Evolutionary conservation across 2,888 invertebrate genomes (phyloP), one percentile per base, ranked within the genome.

Genomic region (Leptarthrus brevirostris): DNA sequence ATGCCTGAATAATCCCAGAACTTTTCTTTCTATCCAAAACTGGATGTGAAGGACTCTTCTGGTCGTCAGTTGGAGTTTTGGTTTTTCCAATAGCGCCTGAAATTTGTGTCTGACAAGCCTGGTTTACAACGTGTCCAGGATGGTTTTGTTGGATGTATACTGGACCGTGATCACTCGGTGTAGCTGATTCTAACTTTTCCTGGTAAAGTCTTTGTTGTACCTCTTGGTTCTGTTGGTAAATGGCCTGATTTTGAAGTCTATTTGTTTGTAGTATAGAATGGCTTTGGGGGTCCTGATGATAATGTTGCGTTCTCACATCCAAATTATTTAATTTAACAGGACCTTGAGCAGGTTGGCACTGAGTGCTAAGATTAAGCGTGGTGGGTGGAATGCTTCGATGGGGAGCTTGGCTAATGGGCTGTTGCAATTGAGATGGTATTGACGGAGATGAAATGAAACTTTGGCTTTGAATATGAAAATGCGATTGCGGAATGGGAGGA

Each of bases 1-100:
- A 82, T 14, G 91, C 91, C 80, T 90, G 90, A 24, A 86, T 87
- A 0, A 88, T 88, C 8, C 86, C 85, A 2, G 85, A 83, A 74
- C 87, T 87, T 78, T 84, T 85, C 74, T 84, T 84, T 40, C 84
- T 80, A 74, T 84, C 85, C 14, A 85, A 49, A 5, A 76, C 52
- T 18, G 61, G 74, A 76, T 79, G 79, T 10, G 76, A 61, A 10
- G 79, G 77, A 30, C 58, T 49, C 30, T 72, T 72, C 34, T 26
- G 61, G 2, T 54, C 71, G 20, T 58, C 0, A 18, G 44, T 52
- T 14, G 76, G 76, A 18, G 75, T 74, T 73, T 74, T 70, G 16
- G 70, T 70, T 74, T 78, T 78, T 34, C 73, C 75, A 18, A 74
- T 71, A 0, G 82, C 81, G 2, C 81, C 79, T 1, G 84, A 82